Evolutionary conservation across 53 echinoderm and acorn worm species (phyloP).

Genomic region (Holothuria scabra): DNA sequence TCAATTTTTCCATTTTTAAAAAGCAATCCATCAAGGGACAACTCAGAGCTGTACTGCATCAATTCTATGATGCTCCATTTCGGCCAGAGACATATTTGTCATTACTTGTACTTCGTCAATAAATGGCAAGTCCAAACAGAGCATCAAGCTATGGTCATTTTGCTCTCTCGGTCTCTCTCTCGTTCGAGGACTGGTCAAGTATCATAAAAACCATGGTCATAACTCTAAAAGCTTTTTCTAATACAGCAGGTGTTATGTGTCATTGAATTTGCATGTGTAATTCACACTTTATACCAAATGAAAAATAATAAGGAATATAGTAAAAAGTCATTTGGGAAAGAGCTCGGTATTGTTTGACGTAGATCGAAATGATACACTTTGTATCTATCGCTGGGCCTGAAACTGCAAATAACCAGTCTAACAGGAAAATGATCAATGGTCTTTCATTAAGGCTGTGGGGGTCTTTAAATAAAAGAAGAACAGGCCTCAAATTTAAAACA

Average conservation of each 20-base stretch:
- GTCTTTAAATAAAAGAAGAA: neutral
- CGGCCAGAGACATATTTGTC: constrained; percentile 38
- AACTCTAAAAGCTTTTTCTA: constrained; percentile 42
- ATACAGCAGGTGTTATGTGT: constrained; percentile 35
- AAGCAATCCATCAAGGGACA: constrained; percentile 39
- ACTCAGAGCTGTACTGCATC: constrained; percentile 35
- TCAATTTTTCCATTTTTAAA: constrained; percentile 55
- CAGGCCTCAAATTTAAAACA: constrained; percentile 41
- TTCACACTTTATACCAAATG: constrained; percentile 40
- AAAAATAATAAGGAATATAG: constrained; percentile 14
- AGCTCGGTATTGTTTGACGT: constrained; percentile 14
- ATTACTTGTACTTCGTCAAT: constrained; percentile 8
- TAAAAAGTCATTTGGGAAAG: neutral
- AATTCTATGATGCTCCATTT: constrained; percentile 16
- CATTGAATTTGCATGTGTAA: constrained; percentile 46
- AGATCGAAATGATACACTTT: constrained; percentile 39
- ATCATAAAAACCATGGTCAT: constrained; percentile 52
- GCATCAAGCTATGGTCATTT: constrained; percentile 22
- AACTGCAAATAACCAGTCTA: too few species aligned
- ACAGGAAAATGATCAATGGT: too few species aligned
- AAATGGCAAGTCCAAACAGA: constrained; percentile 41
- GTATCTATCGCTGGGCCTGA: neutral
- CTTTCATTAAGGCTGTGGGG: too few species aligned
- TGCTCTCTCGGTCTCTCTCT: neutral
- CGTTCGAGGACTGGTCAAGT: constrained; percentile 42